phyloP scores from a whole-genome alignment of 2,888 invertebrate genomes.

The Hirtodrosophila histrioides region DNA sequence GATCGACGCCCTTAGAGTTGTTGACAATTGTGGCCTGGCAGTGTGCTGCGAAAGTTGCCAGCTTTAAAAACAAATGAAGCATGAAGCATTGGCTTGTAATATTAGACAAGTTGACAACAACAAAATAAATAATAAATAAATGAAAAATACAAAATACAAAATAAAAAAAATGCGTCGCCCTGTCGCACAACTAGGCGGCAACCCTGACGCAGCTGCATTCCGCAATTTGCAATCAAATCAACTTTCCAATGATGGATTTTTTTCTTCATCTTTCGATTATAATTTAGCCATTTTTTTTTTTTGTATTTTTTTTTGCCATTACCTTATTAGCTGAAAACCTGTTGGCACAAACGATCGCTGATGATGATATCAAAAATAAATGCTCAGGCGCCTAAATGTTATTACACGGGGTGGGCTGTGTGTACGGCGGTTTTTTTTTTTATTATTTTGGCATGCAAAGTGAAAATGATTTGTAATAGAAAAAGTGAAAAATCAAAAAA shows the following conservation, averaged over 20 bases:
- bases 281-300: constrained; percentile 55
- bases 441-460: constrained; percentile 62
- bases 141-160: constrained; percentile 1
- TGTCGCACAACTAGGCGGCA: constrained; percentile 71
- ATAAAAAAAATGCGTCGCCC: constrained; percentile 64
- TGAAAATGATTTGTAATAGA: constrained; percentile 54
- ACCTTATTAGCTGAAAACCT: constrained; percentile 72
- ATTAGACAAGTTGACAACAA: constrained; percentile 36
- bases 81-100: constrained; percentile 52
- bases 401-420: constrained; percentile 5
- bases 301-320: constrained; percentile 45
- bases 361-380: constrained; percentile 43
- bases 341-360: constrained; percentile 42
- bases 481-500: constrained; percentile 23
- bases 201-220: constrained; percentile 71
- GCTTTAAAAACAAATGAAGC: constrained; percentile 57
- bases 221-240: constrained; percentile 74
- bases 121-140: not conserved
- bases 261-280: constrained; percentile 59
- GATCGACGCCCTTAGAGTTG: constrained; percentile 31
- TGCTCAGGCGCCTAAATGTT: constrained; percentile 50
- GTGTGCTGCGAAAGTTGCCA: constrained; percentile 43
- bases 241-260: constrained; percentile 81
- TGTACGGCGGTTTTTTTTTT: not conserved
- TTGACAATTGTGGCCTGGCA: constrained; percentile 20